Base-by-base conservation (phyloP, 2,797 vertebrate genomes). In the Falco naumanni region DNA sequence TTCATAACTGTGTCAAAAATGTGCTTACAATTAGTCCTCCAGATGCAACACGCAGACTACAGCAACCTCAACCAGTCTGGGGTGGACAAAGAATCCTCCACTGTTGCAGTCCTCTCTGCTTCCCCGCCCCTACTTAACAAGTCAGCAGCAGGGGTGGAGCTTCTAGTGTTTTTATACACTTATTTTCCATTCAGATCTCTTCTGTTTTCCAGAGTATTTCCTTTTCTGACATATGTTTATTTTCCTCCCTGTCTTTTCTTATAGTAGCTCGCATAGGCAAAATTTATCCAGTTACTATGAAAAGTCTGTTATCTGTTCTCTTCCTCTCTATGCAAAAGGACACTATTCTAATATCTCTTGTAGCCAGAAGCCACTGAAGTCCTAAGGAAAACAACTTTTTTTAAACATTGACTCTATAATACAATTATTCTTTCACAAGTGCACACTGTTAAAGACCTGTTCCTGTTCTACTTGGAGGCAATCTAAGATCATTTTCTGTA, bases 1-100 rank as follows among this genome's bases (percentile, higher is more conserved):
- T 56, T 96, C 84, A 91, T 84, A 90, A 69, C 61, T 61, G 28
- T 60, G 47, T 75, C 69, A 65, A 80, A 92, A 91, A 91, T 69
- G 47, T 86, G 94, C 65, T 94, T 92, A 78, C 57, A 95, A 75
- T 91, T 77, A 89, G 75, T 39, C 64, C 60, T 93, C 87, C 91
- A 91, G 82, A 95, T 93, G 84, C 54, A 88, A 68, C 13, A 79
- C 50, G 25, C 61, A 91, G 64, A 77, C 78, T 87, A 16, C 59
- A 64, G 78, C 68, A 93, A 78, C 72, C 59, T 88, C 84, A 83
- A 41, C 18, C 28, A 84, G 50, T 34, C 89, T 93, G 87, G 47
- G 89, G 43, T 4, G 34, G 61, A 92, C 61, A 91, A 85, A 89
- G 34, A 81, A 69, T 78, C 91, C 93, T 84, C 82, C 43, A 47